Evolutionary conservation across 2,113 vertebrate species (phyloP).

Genomic region (Neomonachus schauinslandi): DNA sequence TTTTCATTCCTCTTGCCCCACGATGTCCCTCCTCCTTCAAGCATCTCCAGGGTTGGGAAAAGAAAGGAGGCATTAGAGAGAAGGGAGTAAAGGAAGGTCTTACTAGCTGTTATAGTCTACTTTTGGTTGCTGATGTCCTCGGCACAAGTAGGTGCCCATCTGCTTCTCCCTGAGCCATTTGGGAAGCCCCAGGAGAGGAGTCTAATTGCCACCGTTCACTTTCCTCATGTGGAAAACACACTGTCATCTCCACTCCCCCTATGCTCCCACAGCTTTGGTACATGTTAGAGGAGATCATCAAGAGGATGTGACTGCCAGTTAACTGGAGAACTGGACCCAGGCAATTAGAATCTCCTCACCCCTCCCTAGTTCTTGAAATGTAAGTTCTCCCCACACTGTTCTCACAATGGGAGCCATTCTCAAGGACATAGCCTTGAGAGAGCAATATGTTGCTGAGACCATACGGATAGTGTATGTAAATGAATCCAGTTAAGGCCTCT

Average conservation of each 20-base stretch:
- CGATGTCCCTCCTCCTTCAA: neutral
- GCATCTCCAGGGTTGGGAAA: neutral
- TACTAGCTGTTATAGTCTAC: neutral
- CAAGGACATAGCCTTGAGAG: neutral
- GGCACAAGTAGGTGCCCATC: neutral
- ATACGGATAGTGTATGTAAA: neutral
- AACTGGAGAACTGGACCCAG: neutral
- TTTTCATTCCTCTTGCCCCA: neutral
- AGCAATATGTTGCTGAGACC: neutral
- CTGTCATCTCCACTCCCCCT: neutral
- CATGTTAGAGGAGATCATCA: neutral
- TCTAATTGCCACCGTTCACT: neutral
- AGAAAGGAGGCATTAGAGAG: neutral
- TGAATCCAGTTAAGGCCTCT: neutral
- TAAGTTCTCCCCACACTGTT: neutral
- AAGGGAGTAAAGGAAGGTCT: neutral
- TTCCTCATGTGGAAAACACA: neutral
- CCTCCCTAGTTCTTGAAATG: neutral
- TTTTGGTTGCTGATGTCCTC: neutral
- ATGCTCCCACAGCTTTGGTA: neutral
- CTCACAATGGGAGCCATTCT: neutral
- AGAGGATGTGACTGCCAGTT: neutral
- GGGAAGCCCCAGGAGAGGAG: neutral
- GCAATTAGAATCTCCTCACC: neutral
- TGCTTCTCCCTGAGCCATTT: neutral